Evolutionary conservation across 2,888 invertebrate species (phyloP).

Genomic region (Tetrapedia diversipes): DNA sequence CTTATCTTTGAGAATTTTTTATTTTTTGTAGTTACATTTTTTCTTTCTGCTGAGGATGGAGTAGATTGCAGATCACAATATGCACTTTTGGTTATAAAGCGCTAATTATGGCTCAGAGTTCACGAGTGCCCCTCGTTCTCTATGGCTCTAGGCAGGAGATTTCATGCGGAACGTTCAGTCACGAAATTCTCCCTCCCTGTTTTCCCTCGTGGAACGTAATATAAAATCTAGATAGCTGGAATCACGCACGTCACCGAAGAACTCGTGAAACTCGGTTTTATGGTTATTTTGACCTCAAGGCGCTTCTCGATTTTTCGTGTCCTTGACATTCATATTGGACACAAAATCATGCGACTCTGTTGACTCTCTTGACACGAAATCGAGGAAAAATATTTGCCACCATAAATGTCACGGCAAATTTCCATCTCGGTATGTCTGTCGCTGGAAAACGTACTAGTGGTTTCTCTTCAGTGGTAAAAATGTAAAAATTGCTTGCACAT

Average conservation of each 20-base stretch:
- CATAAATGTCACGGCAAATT: background rate
- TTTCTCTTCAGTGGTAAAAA: background rate
- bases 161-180: slow-evolving; percentile 26
- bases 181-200: slow-evolving; percentile 29
- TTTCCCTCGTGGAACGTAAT: background rate
- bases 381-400: background rate
- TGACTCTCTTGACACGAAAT: background rate
- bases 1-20: background rate
- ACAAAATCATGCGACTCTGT: background rate
- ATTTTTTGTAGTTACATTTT: background rate
- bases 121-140: background rate
- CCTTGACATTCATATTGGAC: slow-evolving; percentile 25
- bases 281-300: slow-evolving; percentile 17
- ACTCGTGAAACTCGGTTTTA: background rate
- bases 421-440: background rate
- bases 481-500: too few species aligned
- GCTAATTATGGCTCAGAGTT: background rate
- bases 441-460: background rate
- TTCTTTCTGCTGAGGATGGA: background rate
- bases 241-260: background rate
- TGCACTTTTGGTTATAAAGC: background rate
- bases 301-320: background rate
- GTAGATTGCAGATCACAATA: background rate
- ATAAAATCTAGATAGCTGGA: background rate
- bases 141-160: slow-evolving; percentile 7